phyloP scores from a whole-genome alignment of 2,797 vertebrate genomes.

The Notolepis coatsorum region DNA sequence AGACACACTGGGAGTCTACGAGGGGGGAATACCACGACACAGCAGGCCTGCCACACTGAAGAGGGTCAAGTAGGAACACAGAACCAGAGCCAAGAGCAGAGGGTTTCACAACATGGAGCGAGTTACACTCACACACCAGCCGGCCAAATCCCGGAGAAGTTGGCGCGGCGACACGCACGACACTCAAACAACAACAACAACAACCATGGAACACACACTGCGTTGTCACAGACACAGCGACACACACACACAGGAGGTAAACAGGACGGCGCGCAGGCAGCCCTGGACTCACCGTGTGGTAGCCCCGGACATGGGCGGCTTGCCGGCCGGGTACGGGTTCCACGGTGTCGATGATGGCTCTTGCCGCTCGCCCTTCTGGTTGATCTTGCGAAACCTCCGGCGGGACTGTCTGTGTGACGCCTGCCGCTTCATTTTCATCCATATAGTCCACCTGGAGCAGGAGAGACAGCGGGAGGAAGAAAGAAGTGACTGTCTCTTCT shows the following conservation, averaged over 20 bases:
- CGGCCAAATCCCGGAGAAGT: no score
- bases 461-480: conserved; percentile 8
- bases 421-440: conserved; percentile 99
- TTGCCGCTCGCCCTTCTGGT: conserved; percentile 98
- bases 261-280: no score
- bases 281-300: conserved; percentile 98
- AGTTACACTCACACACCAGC: no score
- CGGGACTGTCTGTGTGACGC: conserved; percentile 97
- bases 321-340: conserved; percentile 94
- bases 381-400: conserved; percentile 97
- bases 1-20: no score
- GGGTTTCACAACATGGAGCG: no score
- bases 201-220: conserved; percentile 24
- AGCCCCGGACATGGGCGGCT: conserved; percentile 94
- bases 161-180: no score
- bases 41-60: no score
- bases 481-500: conserved; percentile 32
- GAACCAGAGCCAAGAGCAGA: no score
- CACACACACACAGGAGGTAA: background rate
- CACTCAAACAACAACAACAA: conserved; percentile 25
- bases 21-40: no score
- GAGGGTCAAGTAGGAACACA: no score
- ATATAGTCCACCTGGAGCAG: conserved; percentile 95
- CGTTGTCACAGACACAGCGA: conserved; percentile 20
- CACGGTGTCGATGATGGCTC: conserved; percentile 98